Conservation (phyloP, 2,797 vertebrate genomes). For the Buceros bicornis region DNA sequence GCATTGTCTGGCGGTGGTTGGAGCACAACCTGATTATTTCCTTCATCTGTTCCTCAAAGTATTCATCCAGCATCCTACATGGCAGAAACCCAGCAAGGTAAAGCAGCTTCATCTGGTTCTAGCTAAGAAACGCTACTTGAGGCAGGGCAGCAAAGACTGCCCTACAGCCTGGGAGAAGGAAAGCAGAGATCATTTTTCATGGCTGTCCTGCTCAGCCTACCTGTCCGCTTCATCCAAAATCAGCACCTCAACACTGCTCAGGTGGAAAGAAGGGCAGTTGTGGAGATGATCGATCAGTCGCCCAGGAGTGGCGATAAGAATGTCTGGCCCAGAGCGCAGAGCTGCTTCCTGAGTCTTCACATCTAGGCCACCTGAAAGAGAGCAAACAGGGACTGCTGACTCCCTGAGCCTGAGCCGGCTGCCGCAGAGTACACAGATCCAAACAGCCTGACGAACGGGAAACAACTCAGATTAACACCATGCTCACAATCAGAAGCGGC, state of each 20-base stretch:
- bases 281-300: constrained; percentile 96
- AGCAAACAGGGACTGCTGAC: background rate
- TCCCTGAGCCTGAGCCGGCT: background rate
- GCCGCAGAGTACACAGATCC: background rate
- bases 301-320: constrained; percentile 96
- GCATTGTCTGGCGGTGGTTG: constrained; percentile 94
- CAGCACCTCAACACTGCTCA: constrained; percentile 92
- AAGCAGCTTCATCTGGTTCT: background rate
- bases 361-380: constrained; percentile 89
- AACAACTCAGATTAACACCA: background rate
- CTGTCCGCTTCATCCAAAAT: constrained; percentile 97
- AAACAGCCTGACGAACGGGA: background rate
- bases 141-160: background rate
- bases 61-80: constrained; percentile 95
- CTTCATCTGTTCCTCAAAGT: constrained; percentile 99
- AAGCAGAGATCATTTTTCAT: background rate
- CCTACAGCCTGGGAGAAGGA: background rate
- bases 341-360: constrained; percentile 95
- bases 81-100: background rate
- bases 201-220: constrained; percentile 70
- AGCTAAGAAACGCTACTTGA: background rate
- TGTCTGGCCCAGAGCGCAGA: constrained; percentile 89
- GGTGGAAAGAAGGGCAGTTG: constrained; percentile 95
- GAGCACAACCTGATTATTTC: constrained; percentile 94
- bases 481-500: background rate